Evolutionary conservation across 2,888 invertebrate genomes (phyloP), one percentile per base, ranked within the genome.

Genomic region (Oasisia sp.): DNA sequence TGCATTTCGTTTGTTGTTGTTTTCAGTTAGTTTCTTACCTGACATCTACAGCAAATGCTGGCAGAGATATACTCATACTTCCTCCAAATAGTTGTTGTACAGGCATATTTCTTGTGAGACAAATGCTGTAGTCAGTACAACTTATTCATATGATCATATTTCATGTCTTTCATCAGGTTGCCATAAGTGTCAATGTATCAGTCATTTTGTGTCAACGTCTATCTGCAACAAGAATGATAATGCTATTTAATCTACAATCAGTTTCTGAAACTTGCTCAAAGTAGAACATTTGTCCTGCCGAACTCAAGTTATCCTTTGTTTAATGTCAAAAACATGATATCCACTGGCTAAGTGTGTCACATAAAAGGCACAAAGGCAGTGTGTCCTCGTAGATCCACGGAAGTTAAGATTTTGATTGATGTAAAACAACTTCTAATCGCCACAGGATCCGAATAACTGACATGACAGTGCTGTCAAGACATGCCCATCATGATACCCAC

Each of bases 21-120:
- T 74, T 74, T n/a, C 3, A n/a, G 74, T 74, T 74, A 3, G 27
- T 74, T 27, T 74, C 27, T 32, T 94, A 95, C 95, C 95, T 95
- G 56, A 94, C 93, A 94, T 95, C 95, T 91, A 94, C 92, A n/a
- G 94, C 94, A 90, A 94, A 93, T 11, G 92, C 91, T 56, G 95
- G 95, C 38, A 95, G 93, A 12, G 93, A 91, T n/a, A 94, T 94
- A 56, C 94, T 94, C 91, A 95, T 94, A 12, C 94, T 94, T 45
- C 94, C 94, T 91, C 95, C 95, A 94, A 94, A 95, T 38, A 95
- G 27, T 19, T 74, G 19, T 19, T 74, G 74, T 74, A 74, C 74
- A 74, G 74, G 74, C 74, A 74, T 74, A 19, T 27, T 74, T n/a
- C 74, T 74, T 74, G 74, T 1, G 27, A 74, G 74, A 74, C 74